Base-by-base conservation (phyloP, 2,113 vertebrate genomes). In the Danionella cerebrum region DNA sequence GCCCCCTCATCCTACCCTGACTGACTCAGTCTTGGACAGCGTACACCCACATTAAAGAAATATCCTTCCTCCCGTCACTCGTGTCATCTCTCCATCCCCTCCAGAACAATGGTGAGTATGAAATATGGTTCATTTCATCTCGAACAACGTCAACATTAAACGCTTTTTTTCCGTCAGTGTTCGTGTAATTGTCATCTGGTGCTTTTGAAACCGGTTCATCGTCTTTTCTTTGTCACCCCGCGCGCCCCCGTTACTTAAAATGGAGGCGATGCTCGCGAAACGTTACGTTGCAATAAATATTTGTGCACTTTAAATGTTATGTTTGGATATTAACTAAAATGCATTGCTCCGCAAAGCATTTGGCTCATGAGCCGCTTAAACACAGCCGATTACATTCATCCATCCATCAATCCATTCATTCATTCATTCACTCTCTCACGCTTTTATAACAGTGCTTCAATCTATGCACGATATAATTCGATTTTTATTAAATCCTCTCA, bases 91-190 rank as follows among this genome's bases (percentile, higher is more conserved):
- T 67, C 74, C 18, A 63, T 3, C 72, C 42, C 59, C 65, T 44
- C 24, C 41, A 68, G 63, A 63, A 68, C 83, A 78, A 89, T 89
- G 88, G 88, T 89, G 54, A 87, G 85, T 83, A 0, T n/a, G 6
- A 14, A 29, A 5, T 3, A 3, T 19, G 6, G 7, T 31, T 13
- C 12, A 10, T 14, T 58, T 2, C 3, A 8, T 7, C 44, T 19
- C 25, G 13, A 44, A 42, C 25, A 59, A 12, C 5, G 0, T 10
- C 18, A 38, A n/a, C 9, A 6, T 2, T n/a, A 59, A 41, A 42
- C n/a, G n/a, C 5, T 2, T 58, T 29, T 29, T 10, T 9, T 11
- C 2, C 18, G 5, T 62, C 42, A 45, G 27, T 45, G 6, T 1
- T 6, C 2, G 14, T 50, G 25, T 50, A 57, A 39, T 68, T 14